Conservation (phyloP, 2,113 vertebrate species). For the Gymnobelideus leadbeateri region DNA sequence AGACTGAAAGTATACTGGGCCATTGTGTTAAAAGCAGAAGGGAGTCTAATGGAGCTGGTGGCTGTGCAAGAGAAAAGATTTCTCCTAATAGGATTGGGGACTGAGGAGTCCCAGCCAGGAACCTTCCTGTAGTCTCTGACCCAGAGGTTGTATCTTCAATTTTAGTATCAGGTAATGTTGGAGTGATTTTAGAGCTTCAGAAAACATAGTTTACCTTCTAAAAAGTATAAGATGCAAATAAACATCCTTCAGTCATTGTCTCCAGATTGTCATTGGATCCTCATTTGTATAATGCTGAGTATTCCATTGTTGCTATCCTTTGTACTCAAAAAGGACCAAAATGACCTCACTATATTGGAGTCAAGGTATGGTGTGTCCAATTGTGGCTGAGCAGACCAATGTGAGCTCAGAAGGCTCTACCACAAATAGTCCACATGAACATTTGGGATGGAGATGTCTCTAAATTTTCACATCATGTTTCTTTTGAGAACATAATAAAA, state of each 20-base stretch:
- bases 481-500: not conserved
- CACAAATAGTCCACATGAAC: not conserved
- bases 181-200: not conserved
- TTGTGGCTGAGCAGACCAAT: not conserved
- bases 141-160: not conserved
- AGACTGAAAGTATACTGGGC: not conserved
- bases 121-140: not conserved
- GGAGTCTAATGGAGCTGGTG: not conserved
- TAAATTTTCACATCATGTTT: not conserved
- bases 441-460: not conserved
- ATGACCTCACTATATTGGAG: not conserved
- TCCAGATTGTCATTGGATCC: not conserved
- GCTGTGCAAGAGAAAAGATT: not conserved
- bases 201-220: not conserved
- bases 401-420: not conserved
- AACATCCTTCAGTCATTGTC: not conserved
- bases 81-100: not conserved
- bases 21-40: not conserved
- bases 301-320: not conserved
- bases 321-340: not conserved
- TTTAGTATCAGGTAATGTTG: not conserved
- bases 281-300: not conserved
- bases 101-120: not conserved
- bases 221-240: not conserved
- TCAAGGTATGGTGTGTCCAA: not conserved